Percentiles rank a stretch among this genome's conserved stretches.
These are phyloP conservation scores for Cryptoprocta ferox DNA, from an alignment of 2,797 vertebrate species.

Conservation along the genomic window DNA sequence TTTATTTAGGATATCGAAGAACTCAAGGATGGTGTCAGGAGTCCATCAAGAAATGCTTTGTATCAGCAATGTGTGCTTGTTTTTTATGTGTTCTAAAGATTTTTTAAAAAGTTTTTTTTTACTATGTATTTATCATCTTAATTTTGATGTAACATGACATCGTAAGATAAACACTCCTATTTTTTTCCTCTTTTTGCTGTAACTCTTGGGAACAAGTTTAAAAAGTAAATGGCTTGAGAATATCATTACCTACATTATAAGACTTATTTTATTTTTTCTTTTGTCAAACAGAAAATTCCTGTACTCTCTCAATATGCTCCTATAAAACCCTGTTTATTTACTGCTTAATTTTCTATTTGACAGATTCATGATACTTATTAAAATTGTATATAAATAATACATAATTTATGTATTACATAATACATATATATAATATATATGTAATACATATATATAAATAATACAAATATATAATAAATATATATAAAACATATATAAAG, in stretches of 20 bases:
- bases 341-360: neutral
- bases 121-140: conserved; percentile 12
- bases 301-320: neutral
- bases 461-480: no score
- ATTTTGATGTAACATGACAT: conserved; percentile 35
- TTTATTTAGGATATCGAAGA: neutral
- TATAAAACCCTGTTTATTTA: conserved; percentile 43
- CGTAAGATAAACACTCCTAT: neutral
- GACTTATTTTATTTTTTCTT: neutral
- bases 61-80: neutral
- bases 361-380: neutral
- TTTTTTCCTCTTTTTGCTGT: neutral
- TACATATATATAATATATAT: no score
- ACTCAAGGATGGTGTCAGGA: neutral
- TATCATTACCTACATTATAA: neutral
- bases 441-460: no score
- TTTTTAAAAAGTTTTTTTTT: conserved; percentile 27
- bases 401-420: no score
- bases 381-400: no score
- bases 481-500: no score
- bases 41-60: neutral
- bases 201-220: neutral
- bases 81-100: conserved; percentile 1
- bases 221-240: conserved; percentile 44
- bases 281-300: neutral